Percentiles rank a stretch among this genome's conserved stretches.
Evolutionary conservation across 1,140 invertebrate species (phyloP).

Genomic region (Trachymyrmex septentrionalis): DNA sequence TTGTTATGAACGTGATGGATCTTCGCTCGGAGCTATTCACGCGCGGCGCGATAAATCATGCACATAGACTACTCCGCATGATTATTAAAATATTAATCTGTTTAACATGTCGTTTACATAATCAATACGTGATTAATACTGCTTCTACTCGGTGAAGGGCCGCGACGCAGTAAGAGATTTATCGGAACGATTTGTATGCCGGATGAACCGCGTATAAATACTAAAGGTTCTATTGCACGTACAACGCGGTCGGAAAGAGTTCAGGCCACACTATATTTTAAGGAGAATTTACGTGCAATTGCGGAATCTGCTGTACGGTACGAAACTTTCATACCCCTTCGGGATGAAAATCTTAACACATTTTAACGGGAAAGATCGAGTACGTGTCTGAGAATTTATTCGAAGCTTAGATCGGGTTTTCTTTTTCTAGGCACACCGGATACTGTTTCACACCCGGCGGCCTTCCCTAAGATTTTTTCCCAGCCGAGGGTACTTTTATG

Average conservation of each 20-base stretch:
- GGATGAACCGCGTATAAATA: constrained; percentile 25
- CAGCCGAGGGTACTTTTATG: constrained; percentile 32
- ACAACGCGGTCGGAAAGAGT: constrained; percentile 18
- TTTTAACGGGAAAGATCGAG: constrained; percentile 55
- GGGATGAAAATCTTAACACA: constrained; percentile 54
- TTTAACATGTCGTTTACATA: background rate
- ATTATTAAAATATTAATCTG: constrained; percentile 35
- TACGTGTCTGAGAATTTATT: constrained; percentile 65
- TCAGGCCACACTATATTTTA: background rate
- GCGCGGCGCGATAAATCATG: background rate
- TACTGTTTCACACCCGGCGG: constrained; percentile 15
- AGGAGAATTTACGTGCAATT: constrained; percentile 44
- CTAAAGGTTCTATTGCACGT: constrained; percentile 13
- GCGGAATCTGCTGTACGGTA: constrained; percentile 13
- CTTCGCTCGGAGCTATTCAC: constrained; percentile 12
- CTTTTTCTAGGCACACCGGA: constrained; percentile 38
- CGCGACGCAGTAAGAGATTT: background rate
- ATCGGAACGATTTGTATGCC: constrained; percentile 4
- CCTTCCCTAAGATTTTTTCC: constrained; percentile 64
- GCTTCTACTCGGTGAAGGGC: background rate
- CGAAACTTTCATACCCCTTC: constrained; percentile 22
- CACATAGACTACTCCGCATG: background rate
- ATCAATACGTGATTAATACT: constrained; percentile 5
- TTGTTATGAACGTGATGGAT: constrained; percentile 33
- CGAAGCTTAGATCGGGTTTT: constrained; percentile 41